phyloP scores from a whole-genome alignment of 2,888 invertebrate genomes.

The Chrysina gloriosa region DNA sequence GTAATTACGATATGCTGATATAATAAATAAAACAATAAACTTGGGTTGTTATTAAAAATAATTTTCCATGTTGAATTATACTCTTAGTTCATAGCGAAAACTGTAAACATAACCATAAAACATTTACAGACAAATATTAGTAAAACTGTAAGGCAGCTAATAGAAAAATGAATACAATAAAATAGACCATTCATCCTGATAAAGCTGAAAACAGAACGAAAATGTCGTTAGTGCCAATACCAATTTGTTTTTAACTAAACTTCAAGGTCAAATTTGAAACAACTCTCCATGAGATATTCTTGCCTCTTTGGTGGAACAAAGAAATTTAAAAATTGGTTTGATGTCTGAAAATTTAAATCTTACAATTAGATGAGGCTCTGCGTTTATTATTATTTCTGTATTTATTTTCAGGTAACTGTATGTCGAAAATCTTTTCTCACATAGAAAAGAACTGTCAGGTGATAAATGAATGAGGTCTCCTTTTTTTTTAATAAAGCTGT shows the following conservation, averaged over 20 bases:
- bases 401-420: not conserved
- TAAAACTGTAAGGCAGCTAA: not conserved
- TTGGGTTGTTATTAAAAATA: not conserved
- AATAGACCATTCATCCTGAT: not conserved
- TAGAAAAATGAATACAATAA: not conserved
- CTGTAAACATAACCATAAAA: not conserved
- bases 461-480: no score
- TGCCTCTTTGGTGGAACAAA: slow-evolving; percentile 2
- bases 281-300: not conserved
- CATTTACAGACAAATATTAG: not conserved
- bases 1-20: not conserved
- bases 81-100: not conserved
- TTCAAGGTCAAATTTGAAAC: not conserved
- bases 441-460: no score
- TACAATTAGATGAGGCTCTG: no score
- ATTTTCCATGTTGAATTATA: not conserved
- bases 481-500: no score
- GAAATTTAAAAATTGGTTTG: not conserved
- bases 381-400: not conserved
- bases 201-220: no score
- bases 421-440: no score
- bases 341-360: not conserved
- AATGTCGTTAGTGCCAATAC: not conserved
- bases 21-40: not conserved
- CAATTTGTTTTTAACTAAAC: not conserved